A percentile compares a stretch with the other conserved stretches of the same genome.
These are phyloP conservation scores for Heliconius aoede DNA, from an alignment of 2,888 invertebrate genomes.

Conservation along the genomic window DNA sequence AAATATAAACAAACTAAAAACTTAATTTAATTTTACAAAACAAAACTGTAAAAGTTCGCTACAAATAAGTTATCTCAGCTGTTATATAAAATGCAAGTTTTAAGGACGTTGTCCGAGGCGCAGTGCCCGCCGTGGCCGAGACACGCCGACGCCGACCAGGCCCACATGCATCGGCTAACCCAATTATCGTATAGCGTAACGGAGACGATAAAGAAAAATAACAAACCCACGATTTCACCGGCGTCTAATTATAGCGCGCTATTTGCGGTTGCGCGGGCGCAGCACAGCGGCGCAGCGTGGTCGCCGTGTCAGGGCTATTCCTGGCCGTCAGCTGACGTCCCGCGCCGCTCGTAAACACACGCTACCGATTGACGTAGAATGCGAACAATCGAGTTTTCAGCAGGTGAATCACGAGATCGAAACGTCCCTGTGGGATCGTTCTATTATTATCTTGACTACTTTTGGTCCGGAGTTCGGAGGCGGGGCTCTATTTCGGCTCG, in stretches of 20 bases:
- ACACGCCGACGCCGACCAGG: slow-evolving; percentile 81
- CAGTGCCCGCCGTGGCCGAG: slow-evolving; percentile 59
- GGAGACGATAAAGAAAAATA: slow-evolving; percentile 84
- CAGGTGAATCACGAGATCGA: slow-evolving; percentile 82
- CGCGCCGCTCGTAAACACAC: slow-evolving; percentile 77
- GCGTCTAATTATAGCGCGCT: slow-evolving; percentile 81
- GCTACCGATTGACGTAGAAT: slow-evolving; percentile 82
- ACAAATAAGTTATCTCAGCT: slow-evolving; percentile 1
- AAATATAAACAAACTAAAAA: background rate
- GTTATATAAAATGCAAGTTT: slow-evolving; percentile 39
- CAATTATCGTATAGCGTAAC: slow-evolving; percentile 80
- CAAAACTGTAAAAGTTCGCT: background rate
- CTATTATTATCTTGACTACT: slow-evolving; percentile 81
- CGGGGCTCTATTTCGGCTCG: slow-evolving; percentile 78
- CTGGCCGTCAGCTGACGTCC: slow-evolving; percentile 82
- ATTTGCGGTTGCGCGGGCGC: slow-evolving; percentile 83
- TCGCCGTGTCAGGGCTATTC: slow-evolving; percentile 83
- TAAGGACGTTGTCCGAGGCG: slow-evolving; percentile 67
- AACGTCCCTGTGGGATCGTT: slow-evolving; percentile 76
- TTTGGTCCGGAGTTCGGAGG: slow-evolving; percentile 82
- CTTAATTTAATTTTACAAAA: background rate
- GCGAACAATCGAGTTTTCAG: slow-evolving; percentile 82
- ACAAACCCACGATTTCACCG: slow-evolving; percentile 84
- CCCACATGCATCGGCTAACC: slow-evolving; percentile 83
- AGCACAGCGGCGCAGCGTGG: slow-evolving; percentile 77